Evolutionary conservation across 2,797 vertebrate genomes (phyloP).

Genomic region (Rhynchotus rufescens): DNA sequence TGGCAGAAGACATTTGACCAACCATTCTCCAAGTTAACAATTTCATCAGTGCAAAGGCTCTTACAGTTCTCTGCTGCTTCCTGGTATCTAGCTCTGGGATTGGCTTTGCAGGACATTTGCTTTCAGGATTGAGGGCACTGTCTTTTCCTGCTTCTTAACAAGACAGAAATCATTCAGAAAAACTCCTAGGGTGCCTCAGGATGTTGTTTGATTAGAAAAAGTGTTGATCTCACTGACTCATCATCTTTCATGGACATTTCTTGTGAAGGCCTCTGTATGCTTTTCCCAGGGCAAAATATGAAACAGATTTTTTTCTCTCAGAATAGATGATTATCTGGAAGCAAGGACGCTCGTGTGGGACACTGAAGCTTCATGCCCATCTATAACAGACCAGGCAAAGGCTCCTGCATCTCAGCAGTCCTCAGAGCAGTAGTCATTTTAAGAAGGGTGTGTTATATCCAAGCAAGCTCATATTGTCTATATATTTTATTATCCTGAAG

Average conservation of each 20-base stretch:
- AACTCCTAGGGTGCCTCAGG: not conserved
- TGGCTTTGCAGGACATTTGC: not conserved
- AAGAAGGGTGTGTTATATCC: not conserved
- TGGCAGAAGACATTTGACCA: not conserved
- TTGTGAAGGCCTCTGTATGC: not conserved
- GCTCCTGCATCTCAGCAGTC: not conserved
- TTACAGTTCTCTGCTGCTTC: not conserved
- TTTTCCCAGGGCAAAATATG: not conserved
- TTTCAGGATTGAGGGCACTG: not conserved
- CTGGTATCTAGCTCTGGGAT: not conserved
- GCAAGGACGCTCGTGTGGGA: not conserved
- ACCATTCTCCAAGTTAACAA: not conserved
- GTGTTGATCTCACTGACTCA: not conserved
- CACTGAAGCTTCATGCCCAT: accelerated
- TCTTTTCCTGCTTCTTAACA: not conserved
- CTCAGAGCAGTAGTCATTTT: not conserved
- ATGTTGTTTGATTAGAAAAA: not conserved
- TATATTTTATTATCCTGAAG: not conserved
- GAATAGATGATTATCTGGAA: not conserved
- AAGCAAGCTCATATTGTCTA: not conserved
- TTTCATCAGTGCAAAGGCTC: not conserved
- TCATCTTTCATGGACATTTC: not conserved
- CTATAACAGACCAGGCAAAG: not conserved
- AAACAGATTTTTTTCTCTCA: not conserved
- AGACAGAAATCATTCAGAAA: not conserved